phyloP scores from a whole-genome alignment of 1,140 invertebrate species.

The Leptinotarsa defecta region DNA sequence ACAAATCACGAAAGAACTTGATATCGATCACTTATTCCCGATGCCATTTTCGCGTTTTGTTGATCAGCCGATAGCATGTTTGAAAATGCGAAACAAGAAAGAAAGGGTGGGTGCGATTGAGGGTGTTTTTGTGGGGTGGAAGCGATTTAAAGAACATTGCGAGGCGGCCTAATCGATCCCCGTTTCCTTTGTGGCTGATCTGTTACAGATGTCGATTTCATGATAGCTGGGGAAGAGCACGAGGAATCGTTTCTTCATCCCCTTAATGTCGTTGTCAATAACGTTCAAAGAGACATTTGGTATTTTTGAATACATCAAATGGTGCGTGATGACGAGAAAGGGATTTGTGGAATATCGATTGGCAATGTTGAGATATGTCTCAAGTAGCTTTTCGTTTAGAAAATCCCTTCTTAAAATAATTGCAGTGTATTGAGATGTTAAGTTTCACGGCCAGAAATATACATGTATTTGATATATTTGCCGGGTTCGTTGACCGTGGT shows the following conservation, averaged over 20 bases:
- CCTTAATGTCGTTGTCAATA: slow-evolving; percentile 49
- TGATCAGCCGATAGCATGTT: slow-evolving; percentile 29
- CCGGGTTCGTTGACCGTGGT: no score
- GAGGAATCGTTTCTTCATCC: slow-evolving; percentile 35
- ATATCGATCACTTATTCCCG: slow-evolving; percentile 7
- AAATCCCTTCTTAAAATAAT: no score
- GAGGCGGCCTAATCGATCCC: slow-evolving; percentile 28
- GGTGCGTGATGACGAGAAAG: background rate
- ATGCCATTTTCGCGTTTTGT: slow-evolving; percentile 18
- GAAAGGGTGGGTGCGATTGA: slow-evolving; percentile 18
- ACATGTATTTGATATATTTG: no score
- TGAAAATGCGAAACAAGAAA: slow-evolving; percentile 17
- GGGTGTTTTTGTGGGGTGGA: slow-evolving; percentile 28
- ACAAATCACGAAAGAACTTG: slow-evolving; percentile 12
- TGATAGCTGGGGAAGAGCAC: slow-evolving; percentile 39
- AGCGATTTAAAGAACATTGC: slow-evolving; percentile 30
- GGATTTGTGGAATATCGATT: background rate
- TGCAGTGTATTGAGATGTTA: no score
- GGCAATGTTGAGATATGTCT: background rate
- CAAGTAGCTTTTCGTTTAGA: no score
- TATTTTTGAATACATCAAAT: slow-evolving; percentile 6
- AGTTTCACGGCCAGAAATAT: no score
- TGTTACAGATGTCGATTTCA: slow-evolving; percentile 51
- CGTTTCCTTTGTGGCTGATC: slow-evolving; percentile 43
- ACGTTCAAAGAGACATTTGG: slow-evolving; percentile 37